phyloP scores from a whole-genome alignment of 1,140 invertebrate species.

The Diplogasteroides magnus region DNA sequence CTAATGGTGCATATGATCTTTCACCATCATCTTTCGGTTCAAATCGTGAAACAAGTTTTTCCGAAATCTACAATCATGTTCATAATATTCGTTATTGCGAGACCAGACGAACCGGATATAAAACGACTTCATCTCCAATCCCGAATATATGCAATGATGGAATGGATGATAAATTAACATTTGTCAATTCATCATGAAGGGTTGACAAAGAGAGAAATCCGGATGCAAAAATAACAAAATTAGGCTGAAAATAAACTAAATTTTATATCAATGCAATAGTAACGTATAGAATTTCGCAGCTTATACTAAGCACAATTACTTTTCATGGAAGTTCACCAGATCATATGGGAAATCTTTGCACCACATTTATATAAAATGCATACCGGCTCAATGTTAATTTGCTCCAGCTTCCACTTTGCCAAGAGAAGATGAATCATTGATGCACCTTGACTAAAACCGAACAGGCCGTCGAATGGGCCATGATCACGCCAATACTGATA shows the following conservation, averaged over 20 bases:
- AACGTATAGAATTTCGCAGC: not conserved
- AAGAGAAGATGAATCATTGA: not conserved
- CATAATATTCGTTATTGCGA: not conserved
- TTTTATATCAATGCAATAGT: not conserved
- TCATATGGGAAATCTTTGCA: too few species aligned
- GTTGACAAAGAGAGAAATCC: not conserved
- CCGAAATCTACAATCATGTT: not conserved
- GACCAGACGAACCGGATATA: not conserved
- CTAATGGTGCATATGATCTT: too few species aligned
- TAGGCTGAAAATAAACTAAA: not conserved
- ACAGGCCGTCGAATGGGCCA: not conserved
- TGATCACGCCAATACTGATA: not conserved
- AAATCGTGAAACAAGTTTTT: not conserved
- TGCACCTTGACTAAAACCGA: not conserved
- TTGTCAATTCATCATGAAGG: not conserved
- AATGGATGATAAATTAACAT: not conserved
- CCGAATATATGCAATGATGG: not conserved
- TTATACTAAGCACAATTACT: too few species aligned
- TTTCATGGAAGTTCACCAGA: too few species aligned
- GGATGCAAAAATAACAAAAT: not conserved
- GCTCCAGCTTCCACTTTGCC: not conserved
- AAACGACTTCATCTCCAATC: not conserved
- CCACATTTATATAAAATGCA: too few species aligned
- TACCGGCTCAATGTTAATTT: not conserved
- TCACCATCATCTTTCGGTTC: too few species aligned